These are phyloP conservation scores for Alauda arvensis DNA, from an alignment of 2,797 vertebrate species.

Conservation along the genomic window DNA sequence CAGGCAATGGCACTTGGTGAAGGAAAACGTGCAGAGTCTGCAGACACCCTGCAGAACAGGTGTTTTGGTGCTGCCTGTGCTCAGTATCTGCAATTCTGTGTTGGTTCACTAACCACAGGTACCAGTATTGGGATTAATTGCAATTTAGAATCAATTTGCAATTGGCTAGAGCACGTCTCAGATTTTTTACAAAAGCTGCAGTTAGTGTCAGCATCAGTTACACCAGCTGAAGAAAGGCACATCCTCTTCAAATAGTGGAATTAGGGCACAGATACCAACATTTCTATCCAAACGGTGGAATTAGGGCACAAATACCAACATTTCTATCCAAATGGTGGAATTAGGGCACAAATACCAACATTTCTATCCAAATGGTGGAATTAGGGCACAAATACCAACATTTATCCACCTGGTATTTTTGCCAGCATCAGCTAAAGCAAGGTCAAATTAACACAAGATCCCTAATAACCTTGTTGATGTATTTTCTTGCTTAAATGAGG, in stretches of 20 bases:
- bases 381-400: not conserved
- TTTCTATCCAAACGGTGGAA: not conserved
- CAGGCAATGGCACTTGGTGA: conserved; percentile 42
- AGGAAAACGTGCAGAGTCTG: not conserved
- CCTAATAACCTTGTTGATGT: not conserved
- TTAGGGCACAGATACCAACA: not conserved
- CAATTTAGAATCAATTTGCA: not conserved
- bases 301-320: not conserved
- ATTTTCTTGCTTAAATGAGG: conserved; percentile 9
- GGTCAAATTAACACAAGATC: conserved; percentile 11
- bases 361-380: not conserved
- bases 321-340: not conserved
- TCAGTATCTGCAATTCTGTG: not conserved
- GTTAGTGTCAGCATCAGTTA: not conserved
- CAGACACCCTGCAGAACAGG: not conserved
- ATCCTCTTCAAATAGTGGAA: not conserved
- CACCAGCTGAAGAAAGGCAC: conserved; percentile 28
- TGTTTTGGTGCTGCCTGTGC: not conserved
- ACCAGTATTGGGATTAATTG: not conserved
- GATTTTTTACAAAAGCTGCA: not conserved
- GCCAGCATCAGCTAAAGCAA: not conserved
- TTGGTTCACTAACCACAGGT: not conserved
- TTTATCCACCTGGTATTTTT: not conserved
- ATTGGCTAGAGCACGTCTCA: not conserved
- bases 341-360: not conserved